Conservation (phyloP, 2,888 invertebrate species). For the Heliconius sara region DNA sequence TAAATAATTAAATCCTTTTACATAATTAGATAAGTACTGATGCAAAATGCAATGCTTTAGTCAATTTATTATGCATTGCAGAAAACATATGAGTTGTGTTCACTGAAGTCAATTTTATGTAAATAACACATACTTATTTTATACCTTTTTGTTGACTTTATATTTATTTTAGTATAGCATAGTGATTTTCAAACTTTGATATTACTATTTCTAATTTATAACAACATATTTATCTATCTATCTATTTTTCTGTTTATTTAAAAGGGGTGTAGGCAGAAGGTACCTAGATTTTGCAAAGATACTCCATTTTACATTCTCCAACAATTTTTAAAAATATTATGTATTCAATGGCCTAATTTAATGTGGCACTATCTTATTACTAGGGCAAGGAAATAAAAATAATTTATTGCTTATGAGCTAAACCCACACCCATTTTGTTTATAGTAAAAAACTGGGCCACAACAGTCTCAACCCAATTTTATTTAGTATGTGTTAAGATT, state of each 20-base stretch:
- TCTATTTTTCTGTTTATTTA: no score
- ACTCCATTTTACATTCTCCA: background rate
- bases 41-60: no score
- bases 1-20: background rate
- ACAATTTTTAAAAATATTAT: background rate
- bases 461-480: background rate
- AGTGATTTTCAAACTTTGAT: no score
- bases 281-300: background rate
- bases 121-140: background rate
- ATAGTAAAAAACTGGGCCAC: background rate
- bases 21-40: no score
- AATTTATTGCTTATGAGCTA: background rate
- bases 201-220: no score
- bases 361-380: background rate
- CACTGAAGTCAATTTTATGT: background rate
- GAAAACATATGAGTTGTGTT: background rate
- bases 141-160: background rate
- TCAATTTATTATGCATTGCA: background rate
- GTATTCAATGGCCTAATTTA: no score
- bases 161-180: background rate
- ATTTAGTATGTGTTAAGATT: background rate
- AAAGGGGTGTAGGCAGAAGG: background rate
- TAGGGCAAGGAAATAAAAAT: background rate
- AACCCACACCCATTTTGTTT: background rate
- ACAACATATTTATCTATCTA: no score